Conservation (phyloP, 1,140 invertebrate species). For the Conus betulinus region DNA sequence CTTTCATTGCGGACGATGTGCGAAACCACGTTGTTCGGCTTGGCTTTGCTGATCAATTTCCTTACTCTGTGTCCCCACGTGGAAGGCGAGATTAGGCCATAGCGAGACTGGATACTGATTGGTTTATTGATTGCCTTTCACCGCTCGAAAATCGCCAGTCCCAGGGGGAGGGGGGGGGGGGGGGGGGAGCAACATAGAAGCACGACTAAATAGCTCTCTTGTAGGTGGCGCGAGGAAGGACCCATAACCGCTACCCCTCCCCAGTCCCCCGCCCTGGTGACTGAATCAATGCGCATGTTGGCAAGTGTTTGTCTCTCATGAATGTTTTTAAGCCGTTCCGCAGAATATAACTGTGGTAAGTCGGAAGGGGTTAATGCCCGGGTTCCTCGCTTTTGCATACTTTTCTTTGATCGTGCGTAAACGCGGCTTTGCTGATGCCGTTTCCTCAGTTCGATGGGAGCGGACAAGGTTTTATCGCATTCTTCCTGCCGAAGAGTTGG, state of each 20-base stretch:
- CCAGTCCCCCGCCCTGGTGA: not conserved
- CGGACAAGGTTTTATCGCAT: no score
- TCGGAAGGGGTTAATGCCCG: no score
- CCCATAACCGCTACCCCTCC: not conserved
- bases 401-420: no score
- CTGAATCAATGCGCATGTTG: not conserved
- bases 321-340: constrained; percentile 1
- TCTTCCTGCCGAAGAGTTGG: no score
- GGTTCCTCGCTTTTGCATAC: no score
- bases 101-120: constrained; percentile 22
- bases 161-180: not conserved
- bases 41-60: constrained; percentile 16
- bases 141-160: not conserved
- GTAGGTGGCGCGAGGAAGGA: not conserved
- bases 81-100: constrained; percentile 27
- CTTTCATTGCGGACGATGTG: constrained; percentile 13
- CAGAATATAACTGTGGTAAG: not conserved
- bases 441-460: no score
- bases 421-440: no score
- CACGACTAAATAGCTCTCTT: not conserved
- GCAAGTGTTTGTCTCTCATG: constrained; percentile 10
- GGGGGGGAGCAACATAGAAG: not conserved
- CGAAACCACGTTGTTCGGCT: constrained; percentile 10
- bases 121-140: constrained; percentile 33
- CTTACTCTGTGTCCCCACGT: constrained; percentile 21